Base-by-base conservation (phyloP, 2,888 invertebrate genomes). In the Geophilus truncorum region DNA sequence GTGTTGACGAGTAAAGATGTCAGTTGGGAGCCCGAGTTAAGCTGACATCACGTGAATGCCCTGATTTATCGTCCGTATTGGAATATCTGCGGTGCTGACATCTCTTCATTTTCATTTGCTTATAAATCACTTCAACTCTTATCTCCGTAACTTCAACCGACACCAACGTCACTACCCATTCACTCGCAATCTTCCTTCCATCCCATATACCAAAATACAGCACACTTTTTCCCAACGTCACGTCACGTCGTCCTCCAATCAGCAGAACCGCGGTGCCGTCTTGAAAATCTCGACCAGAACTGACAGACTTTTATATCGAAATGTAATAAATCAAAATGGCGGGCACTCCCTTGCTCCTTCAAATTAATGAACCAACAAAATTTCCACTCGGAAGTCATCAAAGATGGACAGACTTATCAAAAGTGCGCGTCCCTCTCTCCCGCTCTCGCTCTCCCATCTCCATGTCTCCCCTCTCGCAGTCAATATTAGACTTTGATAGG, bases 321-420 rank as follows among this genome's bases (percentile, higher is more conserved):
- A 70, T n/a, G 12, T 70, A 70, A 70, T 70, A 70, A 70, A 70
- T 70, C 70, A 70, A 70, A 70, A 70, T 70, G 70, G 70, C 70
- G 51, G 51, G 18, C 70, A 28, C 70, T 28, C 70, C 23, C 70
- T 28, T 70, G n/a, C 70, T 70, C 70, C 70, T 70, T 70, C 25
- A 70, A 70, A 70, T 70, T 70, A 70, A 70, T 70, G 70, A 70
- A 70, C 70, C 70, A 70, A 70, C 70, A 70, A 70, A 70, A 70
- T 70, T 70, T 70, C 70, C 70, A 70, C 70, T 70, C 70, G 70
- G 70, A 70, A 70, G 70, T 70, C 70, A 70, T 70, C 70, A 70
- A 70, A 70, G 70, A 70, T 70, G 70, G 70, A 70, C 70, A 70
- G 70, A 70, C 70, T 70, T 70, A 70, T 70, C 70, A 70, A 70